Conservation (phyloP, 2,888 invertebrate genomes). For the Ennomos erosarius region DNA sequence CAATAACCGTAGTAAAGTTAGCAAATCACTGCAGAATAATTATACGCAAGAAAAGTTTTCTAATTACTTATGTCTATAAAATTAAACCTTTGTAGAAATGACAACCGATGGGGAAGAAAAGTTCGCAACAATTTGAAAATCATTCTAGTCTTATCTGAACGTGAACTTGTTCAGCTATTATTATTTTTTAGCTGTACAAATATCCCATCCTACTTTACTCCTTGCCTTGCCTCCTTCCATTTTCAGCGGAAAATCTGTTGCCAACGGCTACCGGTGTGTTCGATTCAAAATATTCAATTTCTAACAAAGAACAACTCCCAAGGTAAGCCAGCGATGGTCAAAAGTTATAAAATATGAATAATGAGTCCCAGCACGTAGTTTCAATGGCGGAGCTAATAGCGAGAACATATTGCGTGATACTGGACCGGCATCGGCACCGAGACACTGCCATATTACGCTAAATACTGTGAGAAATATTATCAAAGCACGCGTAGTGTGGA, state of each 20-base stretch:
- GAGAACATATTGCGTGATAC: conserved; percentile 28
- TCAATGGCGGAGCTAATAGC: conserved; percentile 40
- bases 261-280: too few relatives aligned
- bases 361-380: conserved; percentile 32
- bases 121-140: too few relatives aligned
- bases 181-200: too few relatives aligned
- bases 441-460: conserved; percentile 1
- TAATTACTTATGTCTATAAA: too few relatives aligned
- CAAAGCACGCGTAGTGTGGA: neutral
- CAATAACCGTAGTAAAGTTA: conserved; percentile 2
- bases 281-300: neutral
- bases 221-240: too few relatives aligned
- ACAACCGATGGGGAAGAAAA: too few relatives aligned
- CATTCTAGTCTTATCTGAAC: too few relatives aligned
- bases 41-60: neutral
- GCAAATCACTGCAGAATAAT: neutral
- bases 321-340: conserved; percentile 5
- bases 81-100: too few relatives aligned
- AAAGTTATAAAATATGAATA: conserved; percentile 31
- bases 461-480: conserved; percentile 19
- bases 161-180: too few relatives aligned
- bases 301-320: conserved; percentile 3
- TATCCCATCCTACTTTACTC: too few relatives aligned
- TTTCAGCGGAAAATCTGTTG: too few relatives aligned
- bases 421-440: conserved; percentile 1